Percentiles rank a stretch among this genome's conserved stretches.
phyloP scores from a whole-genome alignment of 2,113 vertebrate species.

The human region DNA sequence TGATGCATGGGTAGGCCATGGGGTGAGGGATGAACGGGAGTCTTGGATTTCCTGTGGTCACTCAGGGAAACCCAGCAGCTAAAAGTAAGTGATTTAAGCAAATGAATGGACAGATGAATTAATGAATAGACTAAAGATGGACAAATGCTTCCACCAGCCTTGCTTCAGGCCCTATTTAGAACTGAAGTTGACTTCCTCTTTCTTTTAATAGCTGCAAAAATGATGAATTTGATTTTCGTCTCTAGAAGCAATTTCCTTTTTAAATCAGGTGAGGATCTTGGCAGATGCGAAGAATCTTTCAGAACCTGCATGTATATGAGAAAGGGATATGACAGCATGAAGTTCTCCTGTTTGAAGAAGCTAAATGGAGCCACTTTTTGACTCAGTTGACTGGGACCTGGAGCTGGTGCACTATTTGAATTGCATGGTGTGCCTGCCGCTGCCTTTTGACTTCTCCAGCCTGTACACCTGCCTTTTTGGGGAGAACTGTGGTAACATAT shows the following conservation, averaged over 20 bases:
- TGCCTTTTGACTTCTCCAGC: not conserved
- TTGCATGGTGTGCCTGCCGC: not conserved
- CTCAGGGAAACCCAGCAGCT: not conserved
- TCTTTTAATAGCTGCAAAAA: not conserved
- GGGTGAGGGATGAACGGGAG: not conserved
- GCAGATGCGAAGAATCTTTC: not conserved
- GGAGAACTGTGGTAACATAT: not conserved
- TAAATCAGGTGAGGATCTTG: not conserved
- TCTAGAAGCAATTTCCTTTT: not conserved
- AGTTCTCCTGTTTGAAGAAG: not conserved
- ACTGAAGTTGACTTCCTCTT: not conserved
- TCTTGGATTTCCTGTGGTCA: not conserved
- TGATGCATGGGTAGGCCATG: not conserved
- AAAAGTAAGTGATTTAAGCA: not conserved
- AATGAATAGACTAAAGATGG: not conserved
- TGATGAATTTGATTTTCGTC: not conserved
- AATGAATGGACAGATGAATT: not conserved
- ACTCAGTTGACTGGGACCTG: not conserved
- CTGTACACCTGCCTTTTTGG: no score
- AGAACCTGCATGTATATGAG: not conserved
- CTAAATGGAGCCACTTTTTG: not conserved
- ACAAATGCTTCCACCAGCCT: not conserved
- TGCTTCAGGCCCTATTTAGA: not conserved
- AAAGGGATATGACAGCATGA: not conserved
- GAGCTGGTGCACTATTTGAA: not conserved